Percentiles rank a stretch among this genome's conserved stretches.
phyloP scores from a whole-genome alignment of 2,797 vertebrate species.

The Sarcoramphus papa region DNA sequence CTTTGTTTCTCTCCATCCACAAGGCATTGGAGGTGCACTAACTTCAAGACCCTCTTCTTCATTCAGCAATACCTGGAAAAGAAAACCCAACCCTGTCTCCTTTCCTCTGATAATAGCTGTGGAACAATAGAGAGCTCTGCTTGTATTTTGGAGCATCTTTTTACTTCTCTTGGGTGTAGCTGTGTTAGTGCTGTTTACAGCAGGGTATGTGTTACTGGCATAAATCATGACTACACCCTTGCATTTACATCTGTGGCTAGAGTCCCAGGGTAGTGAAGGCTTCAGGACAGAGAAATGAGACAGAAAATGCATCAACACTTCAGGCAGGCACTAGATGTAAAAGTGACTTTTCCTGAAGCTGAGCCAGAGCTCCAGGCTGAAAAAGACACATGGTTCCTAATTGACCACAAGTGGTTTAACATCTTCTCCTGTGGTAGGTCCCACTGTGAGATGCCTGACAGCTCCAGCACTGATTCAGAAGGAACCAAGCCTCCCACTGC shows the following conservation, averaged over 20 bases:
- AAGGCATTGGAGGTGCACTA: accelerated
- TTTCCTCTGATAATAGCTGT: neutral
- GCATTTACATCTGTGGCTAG: neutral
- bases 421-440: neutral
- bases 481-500: neutral
- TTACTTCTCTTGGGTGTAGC: neutral
- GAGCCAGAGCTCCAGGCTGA: neutral
- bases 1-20: neutral
- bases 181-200: neutral
- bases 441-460: neutral
- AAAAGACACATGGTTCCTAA: neutral
- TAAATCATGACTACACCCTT: neutral
- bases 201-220: neutral
- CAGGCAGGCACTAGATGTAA: neutral
- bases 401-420: neutral
- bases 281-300: neutral
- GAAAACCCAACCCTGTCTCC: neutral
- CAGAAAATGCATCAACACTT: neutral
- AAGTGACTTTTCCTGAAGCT: neutral
- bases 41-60: neutral
- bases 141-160: neutral
- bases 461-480: neutral
- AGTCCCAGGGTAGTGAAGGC: neutral
- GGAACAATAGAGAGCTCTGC: neutral
- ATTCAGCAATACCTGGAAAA: neutral